Conservation (phyloP, 2,797 vertebrate species). For the Hippopotamyrus pictus region DNA sequence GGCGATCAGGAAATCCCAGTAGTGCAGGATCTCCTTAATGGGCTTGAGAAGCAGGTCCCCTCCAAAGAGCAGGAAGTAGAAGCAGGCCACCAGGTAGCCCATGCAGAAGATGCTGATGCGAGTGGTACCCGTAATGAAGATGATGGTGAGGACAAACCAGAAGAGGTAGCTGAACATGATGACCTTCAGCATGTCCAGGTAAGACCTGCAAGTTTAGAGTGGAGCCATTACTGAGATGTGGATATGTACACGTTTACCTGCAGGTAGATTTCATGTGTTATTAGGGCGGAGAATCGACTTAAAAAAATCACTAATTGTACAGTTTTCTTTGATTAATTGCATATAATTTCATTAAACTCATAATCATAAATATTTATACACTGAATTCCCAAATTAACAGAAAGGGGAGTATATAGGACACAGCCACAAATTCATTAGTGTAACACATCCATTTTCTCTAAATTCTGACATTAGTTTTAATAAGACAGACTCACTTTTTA, state of each 20-base stretch:
- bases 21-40: conserved; percentile 89
- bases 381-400: neutral
- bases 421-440: neutral
- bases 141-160: conserved; percentile 98
- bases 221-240: neutral
- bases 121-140: conserved; percentile 98
- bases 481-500: neutral
- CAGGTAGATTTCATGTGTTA: neutral
- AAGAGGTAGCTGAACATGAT: conserved; percentile 97
- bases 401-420: neutral
- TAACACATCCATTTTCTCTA: neutral
- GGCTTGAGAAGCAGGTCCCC: conserved; percentile 89
- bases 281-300: neutral
- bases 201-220: conserved; percentile 71
- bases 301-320: neutral
- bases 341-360: neutral
- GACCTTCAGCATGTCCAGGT: conserved; percentile 97
- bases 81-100: conserved; percentile 97
- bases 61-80: conserved; percentile 97
- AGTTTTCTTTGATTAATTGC: neutral
- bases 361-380: neutral
- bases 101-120: conserved; percentile 97
- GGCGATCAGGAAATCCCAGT: conserved; percentile 97
- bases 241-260: too few species aligned
- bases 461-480: neutral